Evolutionary conservation across 1,140 invertebrate genomes (phyloP).

Genomic region (Hesperophylax magnus): DNA sequence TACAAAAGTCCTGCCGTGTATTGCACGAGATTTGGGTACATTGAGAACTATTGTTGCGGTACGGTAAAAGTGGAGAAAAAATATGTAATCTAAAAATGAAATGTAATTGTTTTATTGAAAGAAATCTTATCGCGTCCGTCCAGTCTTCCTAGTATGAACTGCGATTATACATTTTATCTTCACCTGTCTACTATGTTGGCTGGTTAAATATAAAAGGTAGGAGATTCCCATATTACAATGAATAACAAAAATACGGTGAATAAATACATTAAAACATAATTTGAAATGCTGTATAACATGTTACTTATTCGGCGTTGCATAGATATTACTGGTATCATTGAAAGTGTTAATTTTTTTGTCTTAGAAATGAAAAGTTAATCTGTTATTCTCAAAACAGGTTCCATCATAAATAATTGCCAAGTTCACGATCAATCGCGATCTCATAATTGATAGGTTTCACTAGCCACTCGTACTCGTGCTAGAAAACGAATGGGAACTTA

Average conservation of each 20-base stretch:
- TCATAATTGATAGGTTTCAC: slow-evolving; percentile 39
- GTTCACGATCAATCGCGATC: slow-evolving; percentile 28
- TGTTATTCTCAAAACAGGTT: slow-evolving; percentile 26
- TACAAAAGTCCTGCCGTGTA: neutral
- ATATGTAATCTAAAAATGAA: neutral
- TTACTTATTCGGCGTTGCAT: too few relatives aligned
- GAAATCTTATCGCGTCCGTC: too few relatives aligned
- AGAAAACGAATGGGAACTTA: slow-evolving; percentile 32
- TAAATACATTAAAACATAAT: too few relatives aligned
- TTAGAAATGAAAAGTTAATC: slow-evolving; percentile 13
- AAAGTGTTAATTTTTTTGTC: slow-evolving; percentile 12
- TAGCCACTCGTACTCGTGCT: slow-evolving; percentile 9
- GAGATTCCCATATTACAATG: too few relatives aligned
- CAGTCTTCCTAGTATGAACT: too few relatives aligned
- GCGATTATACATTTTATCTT: too few relatives aligned
- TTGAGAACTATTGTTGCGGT: slow-evolving; percentile 22
- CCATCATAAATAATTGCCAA: neutral
- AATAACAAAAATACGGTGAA: too few relatives aligned
- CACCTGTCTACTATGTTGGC: too few relatives aligned
- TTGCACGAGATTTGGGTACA: neutral
- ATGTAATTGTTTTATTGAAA: too few relatives aligned
- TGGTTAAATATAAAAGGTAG: too few relatives aligned
- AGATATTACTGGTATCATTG: neutral
- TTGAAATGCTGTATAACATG: too few relatives aligned
- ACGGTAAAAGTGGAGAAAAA: neutral